phyloP scores from a whole-genome alignment of 2,797 vertebrate species.

The Arctocebus calabarensis region DNA sequence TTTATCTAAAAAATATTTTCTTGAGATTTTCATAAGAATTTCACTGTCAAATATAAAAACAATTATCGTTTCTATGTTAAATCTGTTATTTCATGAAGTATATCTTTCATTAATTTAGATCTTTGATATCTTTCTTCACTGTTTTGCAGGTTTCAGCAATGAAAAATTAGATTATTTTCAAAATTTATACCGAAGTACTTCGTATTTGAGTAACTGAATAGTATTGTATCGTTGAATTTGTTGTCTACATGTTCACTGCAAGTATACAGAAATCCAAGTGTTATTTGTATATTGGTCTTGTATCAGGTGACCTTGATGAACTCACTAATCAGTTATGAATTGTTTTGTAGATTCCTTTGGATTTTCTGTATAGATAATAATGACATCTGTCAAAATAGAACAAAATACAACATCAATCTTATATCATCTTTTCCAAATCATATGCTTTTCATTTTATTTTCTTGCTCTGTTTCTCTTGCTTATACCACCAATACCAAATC shows the following conservation, averaged over 20 bases:
- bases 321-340: not conserved
- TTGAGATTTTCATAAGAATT: not conserved
- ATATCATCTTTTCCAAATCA: not conserved
- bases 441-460: not conserved
- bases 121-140: not conserved
- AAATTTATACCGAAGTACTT: not conserved
- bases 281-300: not conserved
- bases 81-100: not conserved
- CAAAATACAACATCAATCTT: not conserved
- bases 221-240: not conserved
- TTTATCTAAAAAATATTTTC: not conserved
- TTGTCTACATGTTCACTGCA: not conserved
- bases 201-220: not conserved
- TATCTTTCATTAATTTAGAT: not conserved
- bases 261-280: not conserved
- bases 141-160: not conserved
- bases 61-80: not conserved
- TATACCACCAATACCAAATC: not conserved
- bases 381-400: not conserved
- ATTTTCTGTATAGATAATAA: not conserved
- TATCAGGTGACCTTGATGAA: not conserved
- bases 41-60: not conserved
- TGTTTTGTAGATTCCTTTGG: not conserved
- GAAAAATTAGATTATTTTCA: not conserved
- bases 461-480: not conserved